Evolutionary conservation across 2,888 invertebrate species (phyloP), one percentile per base, ranked within the genome.

Genomic region (Heliconius hortense): DNA sequence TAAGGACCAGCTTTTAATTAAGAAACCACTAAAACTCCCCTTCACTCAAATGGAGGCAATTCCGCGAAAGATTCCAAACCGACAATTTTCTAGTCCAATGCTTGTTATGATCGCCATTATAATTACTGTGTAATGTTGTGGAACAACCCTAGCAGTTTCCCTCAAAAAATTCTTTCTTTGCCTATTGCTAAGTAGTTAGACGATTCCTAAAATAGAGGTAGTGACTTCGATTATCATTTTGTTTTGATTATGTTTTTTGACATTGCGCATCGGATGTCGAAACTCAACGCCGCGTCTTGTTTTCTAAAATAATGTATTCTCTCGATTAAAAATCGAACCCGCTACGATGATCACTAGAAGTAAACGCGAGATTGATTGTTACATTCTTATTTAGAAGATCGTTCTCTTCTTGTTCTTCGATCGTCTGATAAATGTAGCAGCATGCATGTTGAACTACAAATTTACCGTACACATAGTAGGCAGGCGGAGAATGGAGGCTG

Each of bases 81-180:
- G 73, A 72, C 76, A 78, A 79, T 79, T 79, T 79, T 74, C 77
- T 73, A 77, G 70, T 71, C 73, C 66, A 77, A 72, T 64, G 77
- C 76, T 18, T 76, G 76, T 80, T 78, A 75, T 75, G 74, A 79
- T 75, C 77, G 79, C 80, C 81, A 76, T 78, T 78, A 81, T 80
- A 86, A 84, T 86, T 86, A 87, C 86, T 80, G 88, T 84, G 88
- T 89, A 92, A 91, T 92, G 92, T 88, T 83, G 83, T 86, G 89
- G 89, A 90, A 87, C 82, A 84, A 77, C 80, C 81, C 80, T 78
- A 73, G 64, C 64, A 64, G 59, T 53, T 67, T 72, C 72, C 88
- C 84, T 85, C 88, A 86, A 85, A 85, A 87, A 86, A 84, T 82
- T 81, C 81, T 77, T 48, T 28, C 28, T 18, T n/a, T 35, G 8